Base-by-base conservation (phyloP, 2,113 vertebrate genomes). In the Pygathrix nemaeus region DNA sequence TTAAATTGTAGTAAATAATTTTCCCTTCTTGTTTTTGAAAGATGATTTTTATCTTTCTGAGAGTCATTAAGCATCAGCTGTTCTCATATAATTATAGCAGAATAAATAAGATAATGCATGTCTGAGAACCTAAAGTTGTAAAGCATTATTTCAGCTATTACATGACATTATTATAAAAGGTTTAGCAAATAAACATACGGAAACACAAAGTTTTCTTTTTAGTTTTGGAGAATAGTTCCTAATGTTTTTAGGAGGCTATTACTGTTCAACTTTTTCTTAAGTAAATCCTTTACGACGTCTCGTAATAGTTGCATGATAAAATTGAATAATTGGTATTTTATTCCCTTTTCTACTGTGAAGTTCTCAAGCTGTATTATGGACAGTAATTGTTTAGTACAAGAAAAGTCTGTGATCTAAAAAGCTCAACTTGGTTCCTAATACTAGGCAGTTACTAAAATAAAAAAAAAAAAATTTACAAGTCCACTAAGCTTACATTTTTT, bases 1-100 rank as follows among this genome's bases (percentile, higher is more conserved):
- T 88, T 94, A n/a, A n/a, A 81, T 79, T 89, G 95, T 59, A 90
- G 30, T 59, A 88, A 96, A 38, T 85, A 80, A 18, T 68, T 57
- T 66, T 79, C 23, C 17, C 43, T 17, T 87, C 93, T 93, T 50
- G 10, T 4, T 87, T 95, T 95, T 95, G 30, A 68, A 78, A 43
- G 35, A 6, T 68, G 45, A 35, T 30, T 94, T 89, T 88, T 75
- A 45, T 96, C 38, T 78, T 95, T 88, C 55, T 94, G 90, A 84
- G 2, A 75, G 88, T 91, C 13, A 55, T 94, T 84, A 94, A 52
- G 30, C 3, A 18, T 78, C n/a, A 96, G 14, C 14, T 73, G 3
- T 95, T 96, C 87, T 70, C 64, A 64, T 73, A 45, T 89, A 59
- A 59, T 95, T 96, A 38, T 61, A 20, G 25, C 83, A n/a, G 59